phyloP scores from a whole-genome alignment of 1,140 invertebrate species.

The Brachionus asplanchnoidis region DNA sequence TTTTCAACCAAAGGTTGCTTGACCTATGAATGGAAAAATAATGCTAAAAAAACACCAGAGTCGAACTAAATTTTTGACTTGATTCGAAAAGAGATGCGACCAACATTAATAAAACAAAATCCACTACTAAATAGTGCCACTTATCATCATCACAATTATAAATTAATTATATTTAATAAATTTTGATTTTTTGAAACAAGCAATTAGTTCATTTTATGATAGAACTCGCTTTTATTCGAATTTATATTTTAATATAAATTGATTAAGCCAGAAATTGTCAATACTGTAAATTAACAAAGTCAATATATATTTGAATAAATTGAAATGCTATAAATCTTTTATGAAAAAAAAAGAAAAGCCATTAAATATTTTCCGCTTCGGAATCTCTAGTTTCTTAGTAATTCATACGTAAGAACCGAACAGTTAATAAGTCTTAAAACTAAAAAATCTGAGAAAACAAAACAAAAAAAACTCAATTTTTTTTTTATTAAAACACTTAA shows the following conservation, averaged over 20 bases:
- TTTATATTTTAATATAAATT: constrained; percentile 1
- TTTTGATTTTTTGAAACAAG: background rate
- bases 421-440: background rate
- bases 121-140: background rate
- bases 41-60: background rate
- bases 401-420: background rate
- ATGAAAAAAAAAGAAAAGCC: background rate
- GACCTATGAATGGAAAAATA: background rate
- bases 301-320: background rate
- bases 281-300: background rate
- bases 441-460: background rate
- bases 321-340: background rate
- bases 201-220: background rate
- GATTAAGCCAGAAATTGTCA: background rate
- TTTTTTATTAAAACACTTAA: background rate
- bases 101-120: background rate
- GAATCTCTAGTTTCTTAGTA: background rate
- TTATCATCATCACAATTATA: background rate
- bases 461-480: background rate
- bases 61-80: no score
- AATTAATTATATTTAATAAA: constrained; percentile 8
- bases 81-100: background rate
- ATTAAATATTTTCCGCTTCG: background rate
- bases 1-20: background rate
- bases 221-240: background rate